Conservation (phyloP, 2,113 vertebrate genomes). For the Peromyscus polionotus region DNA sequence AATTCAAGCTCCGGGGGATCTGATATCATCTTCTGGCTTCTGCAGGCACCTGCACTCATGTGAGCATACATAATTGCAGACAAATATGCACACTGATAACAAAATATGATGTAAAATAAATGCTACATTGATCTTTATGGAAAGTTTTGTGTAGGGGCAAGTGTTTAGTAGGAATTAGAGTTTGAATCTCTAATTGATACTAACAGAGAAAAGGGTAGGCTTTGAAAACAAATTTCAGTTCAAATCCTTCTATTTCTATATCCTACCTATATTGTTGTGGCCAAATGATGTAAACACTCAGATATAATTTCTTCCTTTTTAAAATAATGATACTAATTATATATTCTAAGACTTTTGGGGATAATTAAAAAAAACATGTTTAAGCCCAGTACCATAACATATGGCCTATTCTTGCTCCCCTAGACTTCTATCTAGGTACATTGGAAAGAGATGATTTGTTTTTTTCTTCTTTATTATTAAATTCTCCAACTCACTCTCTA, state of each 20-base stretch:
- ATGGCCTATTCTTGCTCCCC: neutral
- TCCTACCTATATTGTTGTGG: neutral
- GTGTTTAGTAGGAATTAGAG: neutral
- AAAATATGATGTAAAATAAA: neutral
- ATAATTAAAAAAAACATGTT: conserved; percentile 44
- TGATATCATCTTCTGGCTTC: neutral
- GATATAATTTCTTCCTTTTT: conserved; percentile 12
- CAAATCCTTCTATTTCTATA: conserved; percentile 5
- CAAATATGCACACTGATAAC: neutral
- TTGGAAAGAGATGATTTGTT: neutral
- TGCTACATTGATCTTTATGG: conserved; percentile 3
- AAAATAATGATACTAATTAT: conserved; percentile 39
- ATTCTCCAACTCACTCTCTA: conserved; percentile 28
- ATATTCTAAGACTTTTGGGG: conserved; percentile 13
- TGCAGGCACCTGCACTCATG: no score
- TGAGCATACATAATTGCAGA: neutral
- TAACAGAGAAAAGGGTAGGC: neutral
- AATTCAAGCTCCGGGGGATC: neutral
- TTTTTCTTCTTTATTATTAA: neutral
- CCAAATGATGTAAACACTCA: conserved; percentile 24
- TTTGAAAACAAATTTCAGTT: conserved; percentile 59
- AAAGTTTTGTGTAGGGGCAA: neutral
- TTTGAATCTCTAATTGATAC: conserved; percentile 2
- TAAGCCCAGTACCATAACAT: conserved; percentile 17
- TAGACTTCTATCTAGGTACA: neutral